phyloP scores from a whole-genome alignment of 2,888 invertebrate species.

The Lissonota sp. region DNA sequence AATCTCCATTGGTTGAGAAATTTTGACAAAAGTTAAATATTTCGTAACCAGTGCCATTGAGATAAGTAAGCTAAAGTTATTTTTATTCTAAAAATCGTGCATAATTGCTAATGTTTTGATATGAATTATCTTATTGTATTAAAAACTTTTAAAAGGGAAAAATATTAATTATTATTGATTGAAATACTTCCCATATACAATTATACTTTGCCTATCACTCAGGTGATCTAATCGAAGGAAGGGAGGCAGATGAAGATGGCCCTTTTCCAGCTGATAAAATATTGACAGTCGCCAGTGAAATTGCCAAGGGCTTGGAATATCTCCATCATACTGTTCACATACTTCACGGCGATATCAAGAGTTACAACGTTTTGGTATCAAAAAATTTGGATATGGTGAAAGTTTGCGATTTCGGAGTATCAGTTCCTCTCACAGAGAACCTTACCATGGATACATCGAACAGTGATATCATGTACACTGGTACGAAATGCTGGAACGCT shows the following conservation, averaged over 20 bases:
- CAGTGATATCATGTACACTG: conserved; percentile 87
- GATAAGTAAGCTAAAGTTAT: too few species aligned
- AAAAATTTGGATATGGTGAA: conserved; percentile 91
- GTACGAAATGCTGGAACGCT: conserved; percentile 92
- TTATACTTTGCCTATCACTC: conserved; percentile 21
- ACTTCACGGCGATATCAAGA: conserved; percentile 94
- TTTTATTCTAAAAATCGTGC: too few species aligned
- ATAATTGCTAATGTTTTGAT: too few species aligned
- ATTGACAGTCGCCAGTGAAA: conserved; percentile 88
- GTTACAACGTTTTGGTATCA: conserved; percentile 92
- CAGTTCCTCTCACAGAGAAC: conserved; percentile 88
- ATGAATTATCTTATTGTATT: too few species aligned
- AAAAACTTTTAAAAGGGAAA: too few species aligned
- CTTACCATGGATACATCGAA: conserved; percentile 85
- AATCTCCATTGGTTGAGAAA: too few species aligned
- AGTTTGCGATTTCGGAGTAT: conserved; percentile 94
- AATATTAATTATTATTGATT: too few species aligned
- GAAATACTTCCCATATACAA: too few species aligned
- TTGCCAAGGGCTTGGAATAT: conserved; percentile 90
- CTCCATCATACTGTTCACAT: conserved; percentile 89
- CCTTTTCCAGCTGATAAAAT: conserved; percentile 88
- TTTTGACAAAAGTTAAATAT: too few species aligned
- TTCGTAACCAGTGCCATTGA: too few species aligned
- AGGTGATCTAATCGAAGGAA: conserved; percentile 90
- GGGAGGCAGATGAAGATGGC: conserved; percentile 84